Conservation (phyloP, 2,113 vertebrate species). For the Xyrauchen texanus region DNA sequence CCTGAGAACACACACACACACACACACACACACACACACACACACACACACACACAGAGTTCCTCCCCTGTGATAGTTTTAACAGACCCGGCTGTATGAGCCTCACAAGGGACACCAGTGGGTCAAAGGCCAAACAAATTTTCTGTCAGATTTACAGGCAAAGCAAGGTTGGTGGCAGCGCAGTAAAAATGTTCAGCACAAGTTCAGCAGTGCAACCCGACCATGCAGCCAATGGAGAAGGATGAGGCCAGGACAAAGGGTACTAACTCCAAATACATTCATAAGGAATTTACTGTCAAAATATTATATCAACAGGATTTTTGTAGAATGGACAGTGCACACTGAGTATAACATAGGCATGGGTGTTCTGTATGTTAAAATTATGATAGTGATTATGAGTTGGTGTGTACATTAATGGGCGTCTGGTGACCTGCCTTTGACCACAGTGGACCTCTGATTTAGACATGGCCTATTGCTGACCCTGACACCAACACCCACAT, state of each 20-base stretch:
- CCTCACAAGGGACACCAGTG: conserved; percentile 60
- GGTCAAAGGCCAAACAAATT: conserved; percentile 79
- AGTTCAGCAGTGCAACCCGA: conserved; percentile 47
- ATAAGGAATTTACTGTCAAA: conserved; percentile 3
- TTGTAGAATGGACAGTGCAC: not conserved
- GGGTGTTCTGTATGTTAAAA: not conserved
- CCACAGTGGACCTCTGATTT: conserved; percentile 48
- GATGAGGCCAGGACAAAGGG: not conserved
- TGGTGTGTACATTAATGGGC: conserved; percentile 16
- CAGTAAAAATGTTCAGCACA: conserved; percentile 59
- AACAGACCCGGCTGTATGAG: conserved; percentile 63
- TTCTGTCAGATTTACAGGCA: conserved; percentile 70
- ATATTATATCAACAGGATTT: not conserved
- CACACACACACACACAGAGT: conserved; percentile 15
- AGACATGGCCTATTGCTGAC: conserved; percentile 50
- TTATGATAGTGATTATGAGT: conserved; percentile 37
- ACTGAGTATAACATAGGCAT: not conserved
- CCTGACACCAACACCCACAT: conserved; percentile 29
- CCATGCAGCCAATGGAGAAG: conserved; percentile 5
- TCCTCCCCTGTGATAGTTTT: conserved; percentile 68
- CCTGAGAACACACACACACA: conserved; percentile 38
- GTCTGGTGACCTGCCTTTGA: conserved; percentile 42
- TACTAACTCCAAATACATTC: conserved; percentile 18
- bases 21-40: conserved; percentile 35
- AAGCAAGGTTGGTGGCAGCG: conserved; percentile 67